Percentiles rank a stretch among this genome's conserved stretches.
Evolutionary conservation across 2,113 vertebrate species (phyloP).

Genomic region (Gasterosteus nipponicus): DNA sequence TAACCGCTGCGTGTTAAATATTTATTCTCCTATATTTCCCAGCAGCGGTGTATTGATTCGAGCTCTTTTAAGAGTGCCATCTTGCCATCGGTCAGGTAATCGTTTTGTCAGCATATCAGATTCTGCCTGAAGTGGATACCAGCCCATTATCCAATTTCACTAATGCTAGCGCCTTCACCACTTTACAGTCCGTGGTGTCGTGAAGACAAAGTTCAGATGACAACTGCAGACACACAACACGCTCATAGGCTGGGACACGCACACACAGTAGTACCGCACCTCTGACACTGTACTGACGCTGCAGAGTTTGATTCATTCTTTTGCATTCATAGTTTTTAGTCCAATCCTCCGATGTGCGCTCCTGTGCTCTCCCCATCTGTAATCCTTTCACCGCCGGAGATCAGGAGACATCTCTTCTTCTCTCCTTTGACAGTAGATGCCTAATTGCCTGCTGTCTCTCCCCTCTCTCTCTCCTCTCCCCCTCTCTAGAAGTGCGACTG

Average conservation of each 20-base stretch:
- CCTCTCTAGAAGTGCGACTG: constrained; percentile 91
- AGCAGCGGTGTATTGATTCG: constrained; percentile 56
- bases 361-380: neutral
- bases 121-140: constrained; percentile 51
- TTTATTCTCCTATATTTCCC: constrained; percentile 36
- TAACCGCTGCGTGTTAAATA: constrained; percentile 42
- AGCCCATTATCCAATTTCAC: constrained; percentile 65
- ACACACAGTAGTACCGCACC: neutral
- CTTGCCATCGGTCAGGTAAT: constrained; percentile 27
- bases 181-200: constrained; percentile 24
- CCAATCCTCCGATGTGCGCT: constrained; percentile 7
- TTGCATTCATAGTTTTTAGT: neutral
- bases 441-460: constrained; percentile 59
- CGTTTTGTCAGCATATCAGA: constrained; percentile 68
- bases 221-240: constrained; percentile 6
- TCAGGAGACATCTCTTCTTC: constrained; percentile 31
- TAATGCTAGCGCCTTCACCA: constrained; percentile 53
- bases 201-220: constrained; percentile 30
- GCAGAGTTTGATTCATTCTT: neutral
- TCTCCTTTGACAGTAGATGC: constrained; percentile 47
- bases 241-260: neutral
- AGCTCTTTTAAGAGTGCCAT: constrained; percentile 34
- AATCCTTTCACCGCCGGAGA: neutral
- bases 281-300: constrained; percentile 4
- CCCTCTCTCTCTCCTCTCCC: constrained; percentile 30